Base-by-base conservation (phyloP, 1,140 invertebrate species). In the Hyles vespertilio region DNA sequence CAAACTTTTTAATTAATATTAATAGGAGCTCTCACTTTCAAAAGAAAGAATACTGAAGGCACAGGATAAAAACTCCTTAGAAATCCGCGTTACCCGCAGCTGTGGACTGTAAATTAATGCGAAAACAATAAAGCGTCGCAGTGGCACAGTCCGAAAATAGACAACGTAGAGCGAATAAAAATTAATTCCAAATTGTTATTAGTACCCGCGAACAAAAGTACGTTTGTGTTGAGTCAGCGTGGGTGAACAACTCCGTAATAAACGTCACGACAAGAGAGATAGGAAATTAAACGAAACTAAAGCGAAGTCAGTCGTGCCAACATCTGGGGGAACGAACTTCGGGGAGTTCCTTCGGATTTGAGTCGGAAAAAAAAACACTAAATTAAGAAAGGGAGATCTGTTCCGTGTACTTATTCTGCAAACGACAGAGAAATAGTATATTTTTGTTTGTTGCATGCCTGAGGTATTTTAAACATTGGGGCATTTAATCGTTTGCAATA, bases 1-100 rank as follows among this genome's bases (percentile, higher is more conserved):
- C 80, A 86, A 88, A 86, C 80, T 88, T 88, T 54, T 89, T 87
- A 89, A 86, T 89, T 87, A 87, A 86, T 86, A 87, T 88, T 86
- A 89, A 86, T 89, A 86, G 82, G 74, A 79, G 80, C 77, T 81
- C 82, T 81, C 76, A 82, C 76, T 85, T 84, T 79, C 74, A 82
- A 85, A 87, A 83, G 82, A 83, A 87, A 84, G 79, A 84, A 85
- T 77, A 83, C 77, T 73, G 77, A 71, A 74, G 72, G 74, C 72
- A 58, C 48, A 84, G 82, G 82, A 87, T 85, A 87, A 88, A 88
- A 88, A 85, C 72, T 88, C 82, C 84, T 83, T 83, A 81, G 79
- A 84, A 86, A 84, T 84, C 79, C 60, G 70, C 84, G 77, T 81
- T 77, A 80, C 73, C 79, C 76, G 70, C 83, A 84, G 81, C 84